Base-by-base conservation (phyloP, 2,888 invertebrate species). In the Boloria selene region DNA sequence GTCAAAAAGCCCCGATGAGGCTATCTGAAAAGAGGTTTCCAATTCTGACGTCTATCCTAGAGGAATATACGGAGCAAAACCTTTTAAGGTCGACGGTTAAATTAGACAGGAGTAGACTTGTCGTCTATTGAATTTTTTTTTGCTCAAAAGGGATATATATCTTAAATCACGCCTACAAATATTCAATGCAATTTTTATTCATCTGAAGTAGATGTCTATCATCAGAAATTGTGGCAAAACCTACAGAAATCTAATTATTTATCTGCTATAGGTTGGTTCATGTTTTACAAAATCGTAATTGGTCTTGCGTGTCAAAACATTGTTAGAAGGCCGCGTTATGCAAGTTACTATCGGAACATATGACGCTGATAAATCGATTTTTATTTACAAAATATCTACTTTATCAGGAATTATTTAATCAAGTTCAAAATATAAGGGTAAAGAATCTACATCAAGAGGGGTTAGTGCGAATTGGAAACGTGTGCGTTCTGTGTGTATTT, bases 1-100 rank as follows among this genome's bases (percentile, higher is more conserved):
- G n/a, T 87, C 88, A 85, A 82, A 80, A 89, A 89, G 86, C 86
- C 88, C 81, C 83, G 78, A 47, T 84, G 84, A 86, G 87, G 86
- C 85, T 87, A 91, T 92, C 92, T 92, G 92, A 90, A 92, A 84
- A 91, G 88, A 92, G 87, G 88, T 89, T 88, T 88, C 91, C 91
- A 90, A 88, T 88, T 87, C 91, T 91, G 86, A 90, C 90, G 89
- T 75, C 75, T 75, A 74, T 74, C 79, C 77, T 78, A 78, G 64
- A 70, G 76, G 72, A 72, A 70, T 50, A 61, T 65, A 45, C 61
- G 65, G 69, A 69, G 56, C 69, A 60, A 65, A 69, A 73, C 71
- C 76, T 69, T 72, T 70, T 61, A 70, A 74, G 74, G 74, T 72
- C 64, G 64, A 76, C 76, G 76, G 79, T 53, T 16, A 53, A 56